Base-by-base conservation (phyloP, 2,888 invertebrate species). In the Girardia tigrina region DNA sequence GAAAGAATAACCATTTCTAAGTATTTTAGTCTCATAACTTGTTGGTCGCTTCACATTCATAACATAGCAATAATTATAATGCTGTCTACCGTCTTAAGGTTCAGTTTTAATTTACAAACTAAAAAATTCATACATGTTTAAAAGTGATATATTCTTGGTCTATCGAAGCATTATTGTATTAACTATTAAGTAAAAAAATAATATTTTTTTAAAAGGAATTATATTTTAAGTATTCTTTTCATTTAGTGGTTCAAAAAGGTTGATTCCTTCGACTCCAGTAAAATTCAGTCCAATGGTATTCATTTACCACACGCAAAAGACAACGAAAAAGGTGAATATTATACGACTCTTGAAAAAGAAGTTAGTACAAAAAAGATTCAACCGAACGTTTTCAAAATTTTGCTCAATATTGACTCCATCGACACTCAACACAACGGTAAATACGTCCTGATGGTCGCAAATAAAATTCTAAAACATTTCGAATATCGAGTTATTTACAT, bases 171-270 rank as follows among this genome's bases (percentile, higher is more conserved):
- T n/a, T n/a, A n/a, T n/a, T n/a, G n/a, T n/a, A n/a, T n/a, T n/a
- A n/a, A n/a, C n/a, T n/a, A n/a, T n/a, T n/a, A n/a, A n/a, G n/a
- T n/a, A n/a, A n/a, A n/a, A n/a, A n/a, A n/a, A n/a, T n/a, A n/a
- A n/a, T n/a, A n/a, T n/a, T n/a, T 36, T 36, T 36, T 36, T 12
- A 36, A 36, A 36, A 8, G 16, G 16, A 36, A 36, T 16, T 36
- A 16, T 36, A 12, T 36, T 12, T 16, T 36, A 12, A 12, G 12
- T 12, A 12, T 36, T 8, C 4, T 56, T 12, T 56, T 4, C 2
- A 8, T 56, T 56, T 56, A 56, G 56, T 56, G 56, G 56, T 56
- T 56, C 20, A 56, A 56, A 56, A 56, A 23, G 23, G 56, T 56
- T 56, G 56, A 56, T n/a, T 20, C 6, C 4, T 56, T 56, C 4